phyloP scores from a whole-genome alignment of 1,140 invertebrate genomes.

The Pseudomyrmex dendroicus region DNA sequence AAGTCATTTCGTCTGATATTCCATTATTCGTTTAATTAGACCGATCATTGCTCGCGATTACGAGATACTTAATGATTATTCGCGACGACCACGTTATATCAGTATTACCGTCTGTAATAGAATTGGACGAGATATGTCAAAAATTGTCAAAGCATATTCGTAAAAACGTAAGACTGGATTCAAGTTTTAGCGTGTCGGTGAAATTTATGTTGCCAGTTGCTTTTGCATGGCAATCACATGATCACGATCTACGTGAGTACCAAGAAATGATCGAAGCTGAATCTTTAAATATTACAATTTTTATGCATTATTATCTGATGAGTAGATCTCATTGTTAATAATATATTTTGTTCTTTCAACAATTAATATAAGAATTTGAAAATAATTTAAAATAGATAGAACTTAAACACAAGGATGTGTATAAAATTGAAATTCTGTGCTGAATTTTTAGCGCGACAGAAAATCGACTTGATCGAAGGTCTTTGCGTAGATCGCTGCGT shows the following conservation, averaged over 20 bases:
- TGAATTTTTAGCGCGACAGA: not conserved
- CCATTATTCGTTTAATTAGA: constrained; percentile 45
- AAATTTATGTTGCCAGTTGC: constrained; percentile 4
- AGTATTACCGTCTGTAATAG: constrained; percentile 59
- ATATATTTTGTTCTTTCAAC: no score
- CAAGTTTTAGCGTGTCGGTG: constrained; percentile 43
- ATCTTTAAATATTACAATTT: no score
- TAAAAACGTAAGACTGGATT: constrained; percentile 62
- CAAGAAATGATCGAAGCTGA: not conserved
- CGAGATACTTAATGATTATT: constrained; percentile 31
- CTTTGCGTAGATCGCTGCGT: constrained; percentile 21
- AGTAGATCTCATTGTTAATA: no score
- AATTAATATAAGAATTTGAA: no score
- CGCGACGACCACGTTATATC: constrained; percentile 35
- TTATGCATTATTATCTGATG: no score
- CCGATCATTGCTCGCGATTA: constrained; percentile 3
- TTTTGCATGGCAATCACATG: constrained; percentile 13
- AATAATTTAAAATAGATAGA: no score
- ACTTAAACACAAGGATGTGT: not conserved
- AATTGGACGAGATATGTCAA: constrained; percentile 33
- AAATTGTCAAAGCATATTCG: constrained; percentile 29
- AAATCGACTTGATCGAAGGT: constrained; percentile 6
- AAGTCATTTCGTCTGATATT: constrained; percentile 42
- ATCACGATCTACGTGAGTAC: constrained; percentile 27
- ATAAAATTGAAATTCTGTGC: not conserved